Conservation (phyloP, 2,888 invertebrate species). For the Rhimphoctona megacephalus region DNA sequence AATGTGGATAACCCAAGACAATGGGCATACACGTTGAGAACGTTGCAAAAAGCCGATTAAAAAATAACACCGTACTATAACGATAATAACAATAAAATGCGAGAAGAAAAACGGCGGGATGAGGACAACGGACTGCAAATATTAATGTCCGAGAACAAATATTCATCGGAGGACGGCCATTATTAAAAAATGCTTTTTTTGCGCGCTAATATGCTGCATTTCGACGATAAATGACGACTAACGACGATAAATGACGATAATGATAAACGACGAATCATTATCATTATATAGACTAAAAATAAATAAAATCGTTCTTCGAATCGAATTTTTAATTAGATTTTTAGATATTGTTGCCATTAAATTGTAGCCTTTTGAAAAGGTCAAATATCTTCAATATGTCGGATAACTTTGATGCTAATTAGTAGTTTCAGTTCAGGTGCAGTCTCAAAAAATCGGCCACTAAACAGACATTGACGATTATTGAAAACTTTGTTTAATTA, state of each 20-base stretch:
- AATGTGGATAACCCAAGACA: slow-evolving; percentile 62
- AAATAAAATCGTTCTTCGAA: background rate
- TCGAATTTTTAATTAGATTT: background rate
- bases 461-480: no score
- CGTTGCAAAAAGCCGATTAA: slow-evolving; percentile 46
- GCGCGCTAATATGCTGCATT: no score
- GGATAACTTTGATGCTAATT: no score
- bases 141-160: slow-evolving; percentile 6
- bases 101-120: background rate
- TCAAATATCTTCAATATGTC: no score
- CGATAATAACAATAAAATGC: slow-evolving; percentile 9
- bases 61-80: slow-evolving; percentile 56
- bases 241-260: no score
- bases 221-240: no score
- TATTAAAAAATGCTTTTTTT: no score
- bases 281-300: background rate
- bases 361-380: no score
- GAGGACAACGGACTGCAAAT: slow-evolving; percentile 5
- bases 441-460: no score
- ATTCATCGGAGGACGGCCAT: background rate
- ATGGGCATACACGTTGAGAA: slow-evolving; percentile 18
- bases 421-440: no score
- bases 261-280: slow-evolving; percentile 1
- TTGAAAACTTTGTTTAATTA: no score
- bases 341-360: background rate